Evolutionary conservation across 2,113 vertebrate species (phyloP), one percentile per base, ranked within the genome.

Genomic region (Mesoclemmys tuberculata): DNA sequence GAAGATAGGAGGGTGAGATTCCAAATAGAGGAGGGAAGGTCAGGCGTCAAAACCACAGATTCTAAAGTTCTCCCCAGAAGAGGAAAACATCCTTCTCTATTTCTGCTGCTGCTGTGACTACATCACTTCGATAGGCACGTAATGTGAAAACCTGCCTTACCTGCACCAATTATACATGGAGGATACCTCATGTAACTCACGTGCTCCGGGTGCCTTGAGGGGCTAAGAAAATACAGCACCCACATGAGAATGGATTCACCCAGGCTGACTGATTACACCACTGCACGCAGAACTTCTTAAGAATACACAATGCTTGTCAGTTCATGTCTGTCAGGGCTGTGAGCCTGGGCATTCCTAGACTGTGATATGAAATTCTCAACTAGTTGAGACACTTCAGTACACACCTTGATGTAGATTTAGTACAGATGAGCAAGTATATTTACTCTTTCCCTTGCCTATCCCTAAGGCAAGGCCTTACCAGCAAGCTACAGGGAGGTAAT

Each of bases 381-480:
- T 85, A 93, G 86, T 93, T 81, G 48, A 86, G 89, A 92, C 94
- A 91, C 29, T 92, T 78, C 85, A 84, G 6, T 84, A 68, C 74
- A 91, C 48, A 91, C 82, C 58, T 94, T 93, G 46, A 91, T 83
- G 41, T 51, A 51, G 77, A 31, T 38, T 92, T 93, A 84, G 35
- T 35, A 75, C 3, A 14, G 22, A 78, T 94, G 77, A 94, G 31
- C 64, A 87, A 87, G 84, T 35, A 74, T 31, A 82, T 89, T 83
- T 79, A 75, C 58, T 29, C 10, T 86, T 80, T 68, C n/a, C 84
- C 90, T 68, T 22, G 56, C 83, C 71, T 89, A 58, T 4, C 92
- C 22, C 18, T 80, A n/a, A 5, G 14, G 49, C 74, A 49, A 54
- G 26, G 16, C 27, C 77, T 85, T 46, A 55, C 51, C 71, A 75